Percentiles rank a stretch among this genome's conserved stretches.
These are phyloP conservation scores for Bembecia ichneumoniformis DNA, from an alignment of 2,888 invertebrate genomes.

Conservation along the genomic window DNA sequence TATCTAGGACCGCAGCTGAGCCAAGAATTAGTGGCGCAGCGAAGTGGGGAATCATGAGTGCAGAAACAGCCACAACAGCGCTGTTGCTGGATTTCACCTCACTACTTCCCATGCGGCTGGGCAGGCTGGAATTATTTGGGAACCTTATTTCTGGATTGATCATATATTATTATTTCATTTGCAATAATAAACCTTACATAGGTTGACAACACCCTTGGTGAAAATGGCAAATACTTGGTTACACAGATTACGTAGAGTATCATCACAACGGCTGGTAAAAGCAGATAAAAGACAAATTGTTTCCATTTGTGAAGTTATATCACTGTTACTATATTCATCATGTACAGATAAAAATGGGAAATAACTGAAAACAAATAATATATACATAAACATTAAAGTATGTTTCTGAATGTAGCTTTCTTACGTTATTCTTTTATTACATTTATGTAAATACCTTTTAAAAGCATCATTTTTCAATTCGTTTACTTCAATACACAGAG, in stretches of 20 bases:
- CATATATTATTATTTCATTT: not conserved
- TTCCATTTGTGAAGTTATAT: conserved; percentile 70
- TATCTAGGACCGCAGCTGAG: too few relatives aligned
- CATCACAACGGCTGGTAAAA: conserved; percentile 79
- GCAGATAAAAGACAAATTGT: conserved; percentile 76
- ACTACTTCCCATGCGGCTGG: too few relatives aligned
- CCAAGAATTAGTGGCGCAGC: too few relatives aligned
- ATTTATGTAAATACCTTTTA: conserved; percentile 55
- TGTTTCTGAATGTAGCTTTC: not conserved
- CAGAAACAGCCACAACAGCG: too few relatives aligned
- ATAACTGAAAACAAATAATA: conserved; percentile 38
- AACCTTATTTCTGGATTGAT: not conserved
- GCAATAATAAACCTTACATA: conserved; percentile 35
- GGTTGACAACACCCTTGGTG: conserved; percentile 56
- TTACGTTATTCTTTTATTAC: not conserved
- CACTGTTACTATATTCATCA: conserved; percentile 73
- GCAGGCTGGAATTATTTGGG: too few relatives aligned
- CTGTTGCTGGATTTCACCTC: too few relatives aligned
- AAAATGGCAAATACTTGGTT: conserved; percentile 82
- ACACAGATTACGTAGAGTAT: conserved; percentile 79
- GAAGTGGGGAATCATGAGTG: not conserved
- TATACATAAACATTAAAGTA: not conserved
- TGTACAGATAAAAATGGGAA: conserved; percentile 76
- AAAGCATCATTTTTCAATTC: conserved; percentile 77
- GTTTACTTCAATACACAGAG: conserved; percentile 83